A percentile compares a stretch with the other conserved stretches of the same genome.
Evolutionary conservation across 2,113 vertebrate genomes (phyloP).

Genomic region (Muntiacus muntjak): DNA sequence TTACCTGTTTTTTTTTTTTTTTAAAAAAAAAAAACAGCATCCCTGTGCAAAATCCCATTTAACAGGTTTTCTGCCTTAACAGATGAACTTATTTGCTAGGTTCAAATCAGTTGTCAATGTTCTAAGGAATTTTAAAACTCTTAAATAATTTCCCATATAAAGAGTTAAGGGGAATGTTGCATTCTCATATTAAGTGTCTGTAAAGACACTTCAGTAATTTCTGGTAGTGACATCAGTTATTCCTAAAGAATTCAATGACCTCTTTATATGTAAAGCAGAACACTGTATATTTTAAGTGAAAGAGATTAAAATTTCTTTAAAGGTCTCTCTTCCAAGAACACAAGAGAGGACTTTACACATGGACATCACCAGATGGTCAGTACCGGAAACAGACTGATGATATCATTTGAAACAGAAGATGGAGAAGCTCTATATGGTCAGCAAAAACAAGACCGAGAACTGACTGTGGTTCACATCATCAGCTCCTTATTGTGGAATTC

Average conservation of each 20-base stretch:
- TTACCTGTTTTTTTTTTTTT: neutral
- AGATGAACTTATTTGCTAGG: neutral
- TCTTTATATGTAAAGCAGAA: neutral
- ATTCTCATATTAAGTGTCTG: neutral
- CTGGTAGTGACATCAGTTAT: neutral
- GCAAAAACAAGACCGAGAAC: neutral
- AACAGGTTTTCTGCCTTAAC: neutral
- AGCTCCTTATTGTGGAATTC: neutral
- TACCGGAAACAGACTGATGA: neutral
- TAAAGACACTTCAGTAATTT: neutral
- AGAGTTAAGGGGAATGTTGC: neutral
- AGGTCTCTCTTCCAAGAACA: neutral
- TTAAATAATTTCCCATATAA: neutral
- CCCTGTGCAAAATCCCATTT: neutral
- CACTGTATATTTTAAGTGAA: neutral
- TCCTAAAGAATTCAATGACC: neutral
- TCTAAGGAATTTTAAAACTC: conserved; percentile 10
- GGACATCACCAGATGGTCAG: neutral
- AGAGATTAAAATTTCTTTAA: neutral
- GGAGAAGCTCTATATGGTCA: neutral
- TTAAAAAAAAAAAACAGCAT: neutral
- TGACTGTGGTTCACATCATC: neutral
- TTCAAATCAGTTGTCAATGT: neutral
- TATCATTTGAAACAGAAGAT: neutral
- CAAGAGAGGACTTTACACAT: neutral